These are phyloP conservation scores for Psammodynastes pulverulentus DNA, from an alignment of 2,113 vertebrate genomes.

Conservation along the genomic window DNA sequence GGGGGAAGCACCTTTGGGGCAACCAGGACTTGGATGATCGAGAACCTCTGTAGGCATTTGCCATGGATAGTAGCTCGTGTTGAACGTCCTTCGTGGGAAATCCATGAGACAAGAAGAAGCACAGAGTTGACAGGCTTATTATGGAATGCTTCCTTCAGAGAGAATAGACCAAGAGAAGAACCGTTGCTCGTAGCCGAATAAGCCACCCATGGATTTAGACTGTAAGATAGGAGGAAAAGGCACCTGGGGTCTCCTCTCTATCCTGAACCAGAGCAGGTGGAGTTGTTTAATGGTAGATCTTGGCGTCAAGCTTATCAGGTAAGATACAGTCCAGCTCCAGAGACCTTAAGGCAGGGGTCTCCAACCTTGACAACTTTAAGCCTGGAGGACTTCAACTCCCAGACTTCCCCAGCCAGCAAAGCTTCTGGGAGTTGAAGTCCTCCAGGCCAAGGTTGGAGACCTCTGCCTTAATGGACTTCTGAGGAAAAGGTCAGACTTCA, in stretches of 20 bases:
- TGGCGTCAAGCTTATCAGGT: not conserved
- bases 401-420: too few relatives aligned
- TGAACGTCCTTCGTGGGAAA: not conserved
- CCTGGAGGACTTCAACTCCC: too few relatives aligned
- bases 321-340: not conserved
- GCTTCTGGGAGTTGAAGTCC: too few relatives aligned
- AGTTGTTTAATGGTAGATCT: not conserved
- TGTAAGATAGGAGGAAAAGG: not conserved
- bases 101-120: not conserved
- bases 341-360: too few relatives aligned
- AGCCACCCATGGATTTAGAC: not conserved
- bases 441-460: too few relatives aligned
- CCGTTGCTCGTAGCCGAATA: fast-evolving
- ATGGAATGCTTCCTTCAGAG: not conserved
- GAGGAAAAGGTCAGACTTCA: not conserved
- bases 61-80: not conserved
- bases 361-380: too few relatives aligned
- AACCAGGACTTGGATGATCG: not conserved
- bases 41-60: not conserved
- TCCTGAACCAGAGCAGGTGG: not conserved
- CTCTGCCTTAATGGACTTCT: too few relatives aligned
- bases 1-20: too few relatives aligned
- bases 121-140: not conserved
- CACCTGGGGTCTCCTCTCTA: fast-evolving
- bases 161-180: not conserved